Conservation (phyloP, 2,888 invertebrate species). For the Thecophora atra region DNA sequence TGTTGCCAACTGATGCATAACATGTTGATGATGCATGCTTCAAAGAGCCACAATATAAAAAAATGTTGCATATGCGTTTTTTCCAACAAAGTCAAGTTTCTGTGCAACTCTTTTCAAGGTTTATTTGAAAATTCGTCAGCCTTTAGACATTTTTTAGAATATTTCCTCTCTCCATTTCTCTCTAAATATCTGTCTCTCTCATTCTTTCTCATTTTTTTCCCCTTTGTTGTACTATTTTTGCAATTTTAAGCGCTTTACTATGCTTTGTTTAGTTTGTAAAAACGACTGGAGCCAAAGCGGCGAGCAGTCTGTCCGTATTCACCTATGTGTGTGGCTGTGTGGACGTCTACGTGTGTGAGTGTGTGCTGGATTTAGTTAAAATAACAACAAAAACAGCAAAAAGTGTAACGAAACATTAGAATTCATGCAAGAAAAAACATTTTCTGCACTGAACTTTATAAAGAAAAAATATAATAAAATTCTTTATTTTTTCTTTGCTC, state of each 20-base stretch:
- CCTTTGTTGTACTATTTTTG: not conserved
- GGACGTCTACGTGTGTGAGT: not conserved
- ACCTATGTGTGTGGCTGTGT: not conserved
- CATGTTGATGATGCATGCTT: conserved; percentile 1
- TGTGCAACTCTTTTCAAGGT: too few species aligned
- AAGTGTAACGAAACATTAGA: not conserved
- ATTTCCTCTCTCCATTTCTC: not conserved
- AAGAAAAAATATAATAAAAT: not conserved
- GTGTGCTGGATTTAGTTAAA: not conserved
- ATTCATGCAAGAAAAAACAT: not conserved
- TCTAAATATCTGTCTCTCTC: conserved; percentile 23
- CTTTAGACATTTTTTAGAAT: not conserved
- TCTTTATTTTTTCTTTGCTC: not conserved
- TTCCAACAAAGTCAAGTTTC: too few species aligned
- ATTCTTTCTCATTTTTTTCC: not conserved
- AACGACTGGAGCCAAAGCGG: not conserved
- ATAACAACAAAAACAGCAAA: not conserved
- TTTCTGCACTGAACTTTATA: not conserved
- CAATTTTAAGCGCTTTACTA: not conserved
- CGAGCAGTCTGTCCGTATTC: not conserved
- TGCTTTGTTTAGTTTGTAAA: not conserved
- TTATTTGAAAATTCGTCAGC: too few species aligned
- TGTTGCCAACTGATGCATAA: conserved; percentile 5
- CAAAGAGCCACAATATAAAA: not conserved
- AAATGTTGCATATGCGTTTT: not conserved